Evolutionary conservation across 2,888 invertebrate species (phyloP), one percentile per base, ranked within the genome.

Genomic region (Aspidapion aeneum): DNA sequence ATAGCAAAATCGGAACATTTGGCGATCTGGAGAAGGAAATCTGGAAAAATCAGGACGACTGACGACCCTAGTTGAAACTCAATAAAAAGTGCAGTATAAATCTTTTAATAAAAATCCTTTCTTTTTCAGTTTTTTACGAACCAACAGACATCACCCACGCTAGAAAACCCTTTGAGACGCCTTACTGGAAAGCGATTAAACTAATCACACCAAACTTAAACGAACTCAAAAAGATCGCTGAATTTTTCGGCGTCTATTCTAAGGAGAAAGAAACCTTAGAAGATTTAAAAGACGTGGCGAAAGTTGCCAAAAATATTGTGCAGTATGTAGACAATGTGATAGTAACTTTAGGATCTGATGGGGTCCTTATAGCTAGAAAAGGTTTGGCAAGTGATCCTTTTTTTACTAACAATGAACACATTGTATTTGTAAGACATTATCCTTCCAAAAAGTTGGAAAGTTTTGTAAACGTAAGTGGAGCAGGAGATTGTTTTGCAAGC

Each of bases 81-180:
- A n/a, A n/a, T n/a, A n/a, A n/a, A n/a, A n/a, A n/a, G n/a, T n/a
- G n/a, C n/a, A n/a, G n/a, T n/a, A n/a, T n/a, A n/a, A n/a, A n/a
- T n/a, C n/a, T n/a, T n/a, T n/a, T n/a, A n/a, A n/a, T n/a, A n/a
- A n/a, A n/a, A n/a, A n/a, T n/a, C n/a, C n/a, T n/a, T n/a, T 75
- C 78, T 77, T 73, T 88, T 87, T 68, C 85, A 89, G 94, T 94
- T 5, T 93, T 94, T 83, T 96, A 89, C 77, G 96, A 96, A 77
- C 94, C 96, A 1, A 95, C 96, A 0, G 96, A 96, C 74, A 81
- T 88, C 72, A 83, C 86, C 69, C 90, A 91, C 75, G 90, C 93
- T 0, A 78, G 80, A 0, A 93, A 91, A 78, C 87, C 90, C 20
- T 89, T 94, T 66, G 73, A 77, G 49, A 81, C 78, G 12, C 73